These are phyloP conservation scores for Eupeodes luniger DNA, from an alignment of 2,888 invertebrate genomes.

Conservation along the genomic window DNA sequence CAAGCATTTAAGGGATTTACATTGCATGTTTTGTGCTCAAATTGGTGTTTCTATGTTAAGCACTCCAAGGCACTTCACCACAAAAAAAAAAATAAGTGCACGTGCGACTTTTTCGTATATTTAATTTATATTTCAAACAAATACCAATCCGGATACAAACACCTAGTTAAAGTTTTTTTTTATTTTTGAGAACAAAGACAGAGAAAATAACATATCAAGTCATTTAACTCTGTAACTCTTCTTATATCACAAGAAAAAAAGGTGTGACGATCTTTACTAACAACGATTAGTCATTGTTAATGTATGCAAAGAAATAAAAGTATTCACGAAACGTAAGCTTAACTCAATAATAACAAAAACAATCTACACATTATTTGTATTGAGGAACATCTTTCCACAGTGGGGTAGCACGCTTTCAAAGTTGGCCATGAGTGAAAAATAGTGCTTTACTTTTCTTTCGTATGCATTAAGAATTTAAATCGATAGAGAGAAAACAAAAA, in stretches of 20 bases:
- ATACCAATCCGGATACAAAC: not conserved
- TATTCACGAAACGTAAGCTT: slow-evolving; percentile 4
- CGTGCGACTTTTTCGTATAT: not conserved
- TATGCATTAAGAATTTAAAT: too few relatives aligned
- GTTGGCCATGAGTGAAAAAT: too few relatives aligned
- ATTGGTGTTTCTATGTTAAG: too few relatives aligned
- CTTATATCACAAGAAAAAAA: not conserved
- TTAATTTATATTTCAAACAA: not conserved
- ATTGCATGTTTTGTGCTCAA: too few relatives aligned
- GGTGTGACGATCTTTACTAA: slow-evolving; percentile 31
- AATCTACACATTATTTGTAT: too few relatives aligned
- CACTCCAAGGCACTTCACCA: too few relatives aligned
- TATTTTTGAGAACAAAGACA: not conserved
- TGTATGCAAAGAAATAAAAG: slow-evolving; percentile 48
- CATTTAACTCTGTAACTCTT: not conserved
- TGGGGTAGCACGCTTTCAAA: too few relatives aligned
- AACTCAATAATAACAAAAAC: not conserved
- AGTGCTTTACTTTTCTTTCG: too few relatives aligned
- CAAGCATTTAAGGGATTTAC: too few relatives aligned
- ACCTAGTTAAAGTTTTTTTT: not conserved
- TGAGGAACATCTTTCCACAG: too few relatives aligned
- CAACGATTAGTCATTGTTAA: slow-evolving; percentile 58
- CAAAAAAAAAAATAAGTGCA: too few relatives aligned
- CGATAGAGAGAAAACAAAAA: too few relatives aligned
- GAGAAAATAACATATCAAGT: not conserved